Base-by-base conservation (phyloP, 2,113 vertebrate species). In the Ceuthmochares aereus region DNA sequence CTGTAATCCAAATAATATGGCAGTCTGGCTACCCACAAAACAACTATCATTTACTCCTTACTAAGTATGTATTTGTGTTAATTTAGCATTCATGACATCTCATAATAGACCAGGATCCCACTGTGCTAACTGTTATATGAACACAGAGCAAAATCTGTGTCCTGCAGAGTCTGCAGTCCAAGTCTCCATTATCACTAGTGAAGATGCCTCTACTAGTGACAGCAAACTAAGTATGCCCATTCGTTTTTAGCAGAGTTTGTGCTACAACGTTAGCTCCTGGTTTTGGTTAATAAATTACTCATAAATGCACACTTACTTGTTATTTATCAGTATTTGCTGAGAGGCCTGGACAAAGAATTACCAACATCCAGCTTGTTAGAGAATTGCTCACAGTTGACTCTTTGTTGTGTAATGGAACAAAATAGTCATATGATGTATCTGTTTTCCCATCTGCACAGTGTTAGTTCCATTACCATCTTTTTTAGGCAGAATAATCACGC, bases 31-130 rank as follows among this genome's bases (percentile, higher is more conserved):
- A 86, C 93, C 94, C 95, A 90, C 77, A 93, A 86, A 94, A 49
- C 49, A 78, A 90, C 79, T 77, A 18, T 93, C 90, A 89, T 86
- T 90, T 93, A 49, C 80, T 95, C 78, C 74, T 94, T 95, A 22
- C 94, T 96, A 91, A 91, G 95, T 91, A 95, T 73, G 73, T 93
- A 89, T 94, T 95, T 87, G 70, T 79, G 89, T 79, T 89, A 94
- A 95, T 94, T 93, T 84, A 89, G 84, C 80, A 91, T 92, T 94
- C 89, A 64, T 64, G 94, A 56, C 87, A 89, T 76, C 95, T 42
- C 89, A 45, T 95, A 92, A 93, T 25, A 55, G 93, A 42, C 49
- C 74, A 36, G 84, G 87, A 84, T 91, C 94, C 89, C 45, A 20
- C 91, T 85, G 94, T 91, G 91, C 69, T 88, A 92, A 89, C 81